phyloP scores from a whole-genome alignment of 2,888 invertebrate species.

The Pegoplata infirma region DNA sequence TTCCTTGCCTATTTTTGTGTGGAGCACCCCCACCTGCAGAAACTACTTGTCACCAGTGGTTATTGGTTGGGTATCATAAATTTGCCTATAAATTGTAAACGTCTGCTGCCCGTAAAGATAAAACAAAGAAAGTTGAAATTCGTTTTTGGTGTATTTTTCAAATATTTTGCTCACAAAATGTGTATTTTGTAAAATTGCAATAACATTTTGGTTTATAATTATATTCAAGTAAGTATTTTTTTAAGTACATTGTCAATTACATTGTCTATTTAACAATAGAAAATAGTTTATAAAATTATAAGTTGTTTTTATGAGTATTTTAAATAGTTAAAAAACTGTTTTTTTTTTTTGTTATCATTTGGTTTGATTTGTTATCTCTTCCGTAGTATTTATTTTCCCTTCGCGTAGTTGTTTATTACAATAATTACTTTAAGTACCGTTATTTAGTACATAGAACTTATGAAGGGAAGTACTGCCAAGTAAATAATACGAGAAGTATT shows the following conservation, averaged over 20 bases:
- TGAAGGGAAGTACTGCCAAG: slow-evolving; percentile 15
- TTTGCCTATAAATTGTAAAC: slow-evolving; percentile 31
- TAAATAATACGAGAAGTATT: too few species aligned
- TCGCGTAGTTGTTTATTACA: slow-evolving; percentile 42
- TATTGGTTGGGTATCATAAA: slow-evolving; percentile 27
- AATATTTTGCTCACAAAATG: not conserved
- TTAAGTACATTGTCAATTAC: too few species aligned
- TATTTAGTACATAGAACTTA: not conserved
- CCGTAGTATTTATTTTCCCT: slow-evolving; percentile 3
- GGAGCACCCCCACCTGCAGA: slow-evolving; percentile 30
- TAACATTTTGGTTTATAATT: not conserved
- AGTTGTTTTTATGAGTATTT: not conserved
- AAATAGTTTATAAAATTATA: not conserved
- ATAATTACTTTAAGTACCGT: slow-evolving; percentile 40
- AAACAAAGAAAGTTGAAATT: slow-evolving; percentile 12
- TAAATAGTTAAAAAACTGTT: not conserved
- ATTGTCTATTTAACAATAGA: too few species aligned
- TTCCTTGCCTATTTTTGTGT: not conserved
- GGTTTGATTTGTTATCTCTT: slow-evolving; percentile 43
- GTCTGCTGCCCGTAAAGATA: slow-evolving; percentile 8
- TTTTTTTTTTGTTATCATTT: slow-evolving; percentile 44
- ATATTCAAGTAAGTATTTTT: not conserved
- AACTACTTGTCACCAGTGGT: not conserved
- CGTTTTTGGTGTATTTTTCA: not conserved
- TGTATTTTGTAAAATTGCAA: not conserved